Base-by-base conservation (phyloP, 2,113 vertebrate genomes). In the Scophthalmus maximus region DNA sequence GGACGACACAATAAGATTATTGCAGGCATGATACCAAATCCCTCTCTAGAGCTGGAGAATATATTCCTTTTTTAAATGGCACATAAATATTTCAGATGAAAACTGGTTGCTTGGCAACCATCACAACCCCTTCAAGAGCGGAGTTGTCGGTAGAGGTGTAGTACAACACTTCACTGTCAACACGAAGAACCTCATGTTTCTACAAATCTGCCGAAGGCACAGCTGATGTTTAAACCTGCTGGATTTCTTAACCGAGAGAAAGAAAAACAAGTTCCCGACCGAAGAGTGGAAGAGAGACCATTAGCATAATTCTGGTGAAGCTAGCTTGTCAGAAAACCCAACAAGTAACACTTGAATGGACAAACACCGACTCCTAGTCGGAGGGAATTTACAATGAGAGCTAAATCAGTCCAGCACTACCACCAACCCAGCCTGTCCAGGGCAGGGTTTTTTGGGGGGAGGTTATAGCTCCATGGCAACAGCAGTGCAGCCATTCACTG, bases 51-150 rank as follows among this genome's bases (percentile, higher is more conserved):
- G 32, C 27, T 25, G 4, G 57, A 61, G n/a, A 71, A 74, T 27
- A 63, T 20, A 55, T 8, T 36, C 34, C 51, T 83, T 72, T 57
- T 61, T 59, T 18, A 60, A 34, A 72, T 1, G 1, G 40, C 47
- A 56, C 23, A 32, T 6, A 59, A 69, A 68, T 40, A 55, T 66
- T 63, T 74, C 29, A 15, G 29, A 59, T 65, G 49, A 73, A 87
- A 84, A 67, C 10, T 0, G 4, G 81, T 87, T 84, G 75, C 89
- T 73, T 79, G 79, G 82, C 82, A 91, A 90, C 88, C 59, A 60
- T 25, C 44, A 74, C 58, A n/a, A 76, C 68, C 55, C 58, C 34
- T 7, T 26, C 53, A 38, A 57, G 40, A 76, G 12, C 40, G 2
- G n/a, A 64, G 38, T 61, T 59, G 36, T 59, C 5, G 15, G 23